Base-by-base conservation (phyloP, 2,113 vertebrate species). In the Galbula dea region DNA sequence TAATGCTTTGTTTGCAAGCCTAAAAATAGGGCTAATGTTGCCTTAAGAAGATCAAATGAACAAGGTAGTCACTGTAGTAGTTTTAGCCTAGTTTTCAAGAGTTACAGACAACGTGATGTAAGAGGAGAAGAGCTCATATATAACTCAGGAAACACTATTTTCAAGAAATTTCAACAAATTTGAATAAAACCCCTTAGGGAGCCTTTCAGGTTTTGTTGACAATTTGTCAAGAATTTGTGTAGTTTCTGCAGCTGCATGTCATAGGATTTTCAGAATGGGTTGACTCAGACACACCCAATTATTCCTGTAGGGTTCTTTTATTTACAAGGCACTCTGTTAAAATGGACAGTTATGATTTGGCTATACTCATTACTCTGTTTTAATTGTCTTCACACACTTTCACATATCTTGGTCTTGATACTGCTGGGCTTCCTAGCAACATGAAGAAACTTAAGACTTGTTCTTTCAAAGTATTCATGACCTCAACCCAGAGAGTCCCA, bases 221-320 rank as follows among this genome's bases (percentile, higher is more conserved):
- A 62, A 43, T 46, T 93, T 90, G 73, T 91, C 83, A 52, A 88
- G 73, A 89, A 90, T 78, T 52, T 57, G 27, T 81, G 76, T 67
- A 3, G 27, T 87, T 85, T 71, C 84, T 89, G 74, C 77, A 96
- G 91, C 86, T 83, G 89, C 65, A 61, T 74, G n/a, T 91, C 79
- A 37, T 13, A 83, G 32, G 30, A 54, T 52, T 79, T 86, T 51
- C 84, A 81, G 61, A 62, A 76, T 13, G 41, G 46, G 17, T 69
- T n/a, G 65, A 71, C 80, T 91, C 55, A 71, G 90, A 71, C 88
- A 96, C 90, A 39, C 85, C 85, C 88, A 85, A 76, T 51, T 94
- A 83, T 62, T 92, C 75, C 83, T 92, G 81, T 51, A 73, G 39
- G 36, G 51, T 73, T 89, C 69, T 91, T 29, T 83, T 91, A 87